These are phyloP conservation scores for Cinclus mexicanus DNA, from an alignment of 2,113 vertebrate species.

Conservation along the genomic window DNA sequence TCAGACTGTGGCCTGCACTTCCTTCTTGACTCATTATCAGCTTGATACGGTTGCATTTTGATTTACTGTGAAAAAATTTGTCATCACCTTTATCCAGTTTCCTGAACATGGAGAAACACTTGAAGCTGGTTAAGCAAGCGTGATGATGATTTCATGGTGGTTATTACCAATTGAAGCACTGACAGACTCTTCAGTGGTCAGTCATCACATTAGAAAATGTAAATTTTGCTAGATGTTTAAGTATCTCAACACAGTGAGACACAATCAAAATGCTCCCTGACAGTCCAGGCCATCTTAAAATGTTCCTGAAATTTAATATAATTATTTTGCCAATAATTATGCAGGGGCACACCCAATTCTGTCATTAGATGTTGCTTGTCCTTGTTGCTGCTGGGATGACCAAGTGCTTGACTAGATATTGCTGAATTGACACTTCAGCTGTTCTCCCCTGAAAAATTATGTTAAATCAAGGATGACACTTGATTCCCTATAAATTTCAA, in stretches of 20 bases:
- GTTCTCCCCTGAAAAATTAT: neutral
- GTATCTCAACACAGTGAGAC: neutral
- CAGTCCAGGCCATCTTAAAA: neutral
- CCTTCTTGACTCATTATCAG: neutral
- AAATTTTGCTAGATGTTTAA: neutral
- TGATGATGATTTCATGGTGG: neutral
- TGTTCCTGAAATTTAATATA: neutral
- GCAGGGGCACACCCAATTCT: neutral
- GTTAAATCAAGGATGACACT: neutral
- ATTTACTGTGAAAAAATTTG: neutral
- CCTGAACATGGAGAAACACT: neutral
- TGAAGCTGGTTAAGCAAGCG: neutral
- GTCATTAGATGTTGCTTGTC: neutral
- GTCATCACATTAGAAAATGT: conserved; percentile 7
- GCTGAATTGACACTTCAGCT: neutral
- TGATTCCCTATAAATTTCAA: neutral
- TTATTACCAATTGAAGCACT: neutral
- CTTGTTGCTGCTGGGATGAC: neutral
- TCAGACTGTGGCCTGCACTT: neutral
- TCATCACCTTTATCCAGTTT: conserved; percentile 3
- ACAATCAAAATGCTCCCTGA: neutral
- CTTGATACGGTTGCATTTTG: neutral
- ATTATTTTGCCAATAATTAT: conserved; percentile 21
- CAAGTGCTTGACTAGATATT: neutral
- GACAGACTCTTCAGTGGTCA: conserved; percentile 22